These are phyloP conservation scores for Acanthiza pusilla DNA, from an alignment of 2,797 vertebrate species.

Conservation along the genomic window DNA sequence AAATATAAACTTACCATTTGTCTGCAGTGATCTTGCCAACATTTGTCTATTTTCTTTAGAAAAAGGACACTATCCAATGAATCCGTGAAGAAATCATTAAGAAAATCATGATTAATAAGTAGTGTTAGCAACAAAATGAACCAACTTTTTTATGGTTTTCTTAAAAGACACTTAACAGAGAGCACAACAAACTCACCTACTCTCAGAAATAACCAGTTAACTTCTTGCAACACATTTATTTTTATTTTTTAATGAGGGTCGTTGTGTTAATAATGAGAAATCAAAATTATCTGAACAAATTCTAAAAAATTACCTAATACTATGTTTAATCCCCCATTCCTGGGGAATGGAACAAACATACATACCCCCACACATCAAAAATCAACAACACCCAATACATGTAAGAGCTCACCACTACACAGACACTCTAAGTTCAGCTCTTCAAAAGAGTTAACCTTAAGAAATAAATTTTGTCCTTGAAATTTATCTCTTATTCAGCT, in stretches of 20 bases:
- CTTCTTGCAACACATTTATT: neutral
- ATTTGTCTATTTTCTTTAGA: conserved; percentile 98
- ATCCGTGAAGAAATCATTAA: conserved; percentile 82
- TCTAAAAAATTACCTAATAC: neutral
- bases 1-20: conserved; percentile 88
- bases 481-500: neutral
- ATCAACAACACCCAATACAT: neutral
- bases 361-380: neutral
- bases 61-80: conserved; percentile 98
- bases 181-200: neutral
- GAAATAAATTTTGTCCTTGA: neutral
- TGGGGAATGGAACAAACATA: neutral
- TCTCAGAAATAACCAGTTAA: neutral
- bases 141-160: neutral
- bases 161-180: neutral
- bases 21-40: conserved; percentile 99
- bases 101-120: conserved; percentile 47
- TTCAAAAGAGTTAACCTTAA: neutral
- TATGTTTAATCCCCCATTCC: neutral
- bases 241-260: neutral
- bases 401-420: neutral
- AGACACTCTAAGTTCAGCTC: neutral
- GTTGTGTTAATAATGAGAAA: neutral
- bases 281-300: neutral
- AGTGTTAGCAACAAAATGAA: neutral